phyloP scores from a whole-genome alignment of 2,888 invertebrate species.

The Rhopalosiphum nymphaeae region DNA sequence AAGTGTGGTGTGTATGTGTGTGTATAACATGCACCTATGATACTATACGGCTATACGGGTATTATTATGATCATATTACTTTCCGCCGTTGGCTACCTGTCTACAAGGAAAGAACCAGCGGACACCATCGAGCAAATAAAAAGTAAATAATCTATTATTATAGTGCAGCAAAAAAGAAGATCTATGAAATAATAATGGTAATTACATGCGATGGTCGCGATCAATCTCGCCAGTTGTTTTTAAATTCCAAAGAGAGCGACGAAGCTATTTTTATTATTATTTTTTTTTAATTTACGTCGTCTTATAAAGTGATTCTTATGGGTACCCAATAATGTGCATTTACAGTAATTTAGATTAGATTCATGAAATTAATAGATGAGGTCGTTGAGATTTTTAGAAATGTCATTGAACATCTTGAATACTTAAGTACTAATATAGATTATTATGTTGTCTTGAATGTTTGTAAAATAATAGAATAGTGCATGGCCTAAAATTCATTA shows the following conservation, averaged over 20 bases:
- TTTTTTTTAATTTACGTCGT: neutral
- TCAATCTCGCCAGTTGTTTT: neutral
- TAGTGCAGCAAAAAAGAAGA: neutral
- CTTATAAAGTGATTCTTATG: neutral
- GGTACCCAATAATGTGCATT: neutral
- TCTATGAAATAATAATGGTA: constrained; percentile 25
- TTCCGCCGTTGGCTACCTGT: constrained; percentile 51
- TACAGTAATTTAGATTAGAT: neutral
- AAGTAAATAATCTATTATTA: constrained; percentile 38
- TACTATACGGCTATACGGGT: constrained; percentile 39
- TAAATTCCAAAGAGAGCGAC: neutral
- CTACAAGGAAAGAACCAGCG: neutral
- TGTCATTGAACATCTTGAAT: neutral
- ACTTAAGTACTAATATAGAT: neutral
- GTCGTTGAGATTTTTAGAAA: neutral
- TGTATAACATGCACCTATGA: neutral
- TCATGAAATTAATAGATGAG: neutral
- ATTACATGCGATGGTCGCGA: neutral
- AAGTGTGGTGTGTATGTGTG: neutral
- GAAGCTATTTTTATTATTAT: neutral
- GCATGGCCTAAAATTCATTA: neutral
- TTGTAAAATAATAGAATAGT: neutral
- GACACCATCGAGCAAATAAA: constrained; percentile 9
- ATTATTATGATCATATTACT: constrained; percentile 14
- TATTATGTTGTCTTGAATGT: neutral